These are phyloP conservation scores for Panopea generosa DNA, from an alignment of 2,888 invertebrate genomes.

Conservation along the genomic window DNA sequence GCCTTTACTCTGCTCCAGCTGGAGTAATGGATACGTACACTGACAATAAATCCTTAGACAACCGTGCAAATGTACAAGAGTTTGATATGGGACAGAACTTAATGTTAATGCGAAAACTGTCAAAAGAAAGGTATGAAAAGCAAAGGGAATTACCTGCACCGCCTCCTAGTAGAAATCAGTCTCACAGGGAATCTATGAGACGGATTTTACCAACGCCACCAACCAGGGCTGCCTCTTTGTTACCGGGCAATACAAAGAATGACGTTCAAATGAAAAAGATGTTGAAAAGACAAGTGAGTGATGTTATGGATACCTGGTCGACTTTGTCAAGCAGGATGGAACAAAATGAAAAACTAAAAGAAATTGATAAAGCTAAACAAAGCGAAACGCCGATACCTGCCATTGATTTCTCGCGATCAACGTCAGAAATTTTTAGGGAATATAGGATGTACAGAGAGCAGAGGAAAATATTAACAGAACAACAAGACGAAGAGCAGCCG, in stretches of 20 bases:
- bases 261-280: constrained; percentile 23
- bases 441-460: constrained; percentile 38
- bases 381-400: constrained; percentile 29
- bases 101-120: constrained; percentile 37
- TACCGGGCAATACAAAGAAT: constrained; percentile 22
- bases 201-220: constrained; percentile 46
- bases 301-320: constrained; percentile 41
- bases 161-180: constrained; percentile 21
- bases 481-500: constrained; percentile 19
- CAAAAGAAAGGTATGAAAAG: constrained; percentile 37
- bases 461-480: constrained; percentile 13
- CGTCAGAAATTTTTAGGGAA: constrained; percentile 50
- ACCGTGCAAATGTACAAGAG: neutral
- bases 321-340: constrained; percentile 26
- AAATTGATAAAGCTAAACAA: constrained; percentile 20
- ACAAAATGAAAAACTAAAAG: constrained; percentile 40
- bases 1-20: constrained; percentile 51
- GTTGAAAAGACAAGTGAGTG: constrained; percentile 42
- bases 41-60: constrained; percentile 5
- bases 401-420: constrained; percentile 42
- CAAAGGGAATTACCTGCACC: constrained; percentile 40
- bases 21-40: constrained; percentile 30
- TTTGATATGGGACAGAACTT: constrained; percentile 56
- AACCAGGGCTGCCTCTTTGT: constrained; percentile 32
- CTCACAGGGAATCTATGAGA: constrained; percentile 31